phyloP scores from a whole-genome alignment of 2,797 vertebrate genomes.

The Hephaestus fuliginosus region DNA sequence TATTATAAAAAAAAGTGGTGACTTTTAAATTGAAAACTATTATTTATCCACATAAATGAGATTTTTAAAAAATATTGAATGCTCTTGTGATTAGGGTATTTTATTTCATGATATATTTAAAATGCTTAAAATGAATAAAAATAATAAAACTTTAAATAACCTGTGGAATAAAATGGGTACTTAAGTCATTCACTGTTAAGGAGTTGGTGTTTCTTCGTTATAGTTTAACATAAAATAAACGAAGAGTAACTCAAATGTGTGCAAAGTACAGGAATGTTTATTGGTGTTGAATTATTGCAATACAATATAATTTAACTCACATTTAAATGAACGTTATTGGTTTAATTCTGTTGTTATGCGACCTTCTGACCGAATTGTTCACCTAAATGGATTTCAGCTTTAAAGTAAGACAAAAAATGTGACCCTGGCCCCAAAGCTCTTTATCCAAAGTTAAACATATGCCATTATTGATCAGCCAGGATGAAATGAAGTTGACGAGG shows the following conservation, averaged over 20 bases:
- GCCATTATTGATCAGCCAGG: conserved; percentile 15
- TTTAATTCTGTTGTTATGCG: conserved; percentile 1
- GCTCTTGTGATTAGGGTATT: not conserved
- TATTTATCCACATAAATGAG: not conserved
- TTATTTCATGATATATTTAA: not conserved
- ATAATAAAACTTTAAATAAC: not conserved
- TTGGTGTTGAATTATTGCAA: not conserved
- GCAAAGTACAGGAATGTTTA: not conserved
- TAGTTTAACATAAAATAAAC: too few species aligned
- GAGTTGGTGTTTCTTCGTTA: too few species aligned
- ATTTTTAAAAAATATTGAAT: not conserved
- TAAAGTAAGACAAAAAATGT: conserved; percentile 6
- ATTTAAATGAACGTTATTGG: not conserved
- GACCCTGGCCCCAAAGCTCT: not conserved
- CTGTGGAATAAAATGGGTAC: not conserved
- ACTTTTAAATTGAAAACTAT: not conserved
- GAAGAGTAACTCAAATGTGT: not conserved
- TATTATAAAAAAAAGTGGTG: not conserved
- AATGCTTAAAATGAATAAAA: not conserved
- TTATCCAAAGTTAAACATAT: conserved; percentile 20
- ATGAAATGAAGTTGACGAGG: conserved; percentile 13
- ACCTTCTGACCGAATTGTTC: not conserved
- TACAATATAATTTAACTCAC: not conserved
- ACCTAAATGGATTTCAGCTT: not conserved
- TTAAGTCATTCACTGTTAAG: not conserved